A percentile compares a stretch with the other conserved stretches of the same genome.
These are phyloP conservation scores for Motacilla alba DNA, from an alignment of 2,113 vertebrate genomes.

Conservation along the genomic window DNA sequence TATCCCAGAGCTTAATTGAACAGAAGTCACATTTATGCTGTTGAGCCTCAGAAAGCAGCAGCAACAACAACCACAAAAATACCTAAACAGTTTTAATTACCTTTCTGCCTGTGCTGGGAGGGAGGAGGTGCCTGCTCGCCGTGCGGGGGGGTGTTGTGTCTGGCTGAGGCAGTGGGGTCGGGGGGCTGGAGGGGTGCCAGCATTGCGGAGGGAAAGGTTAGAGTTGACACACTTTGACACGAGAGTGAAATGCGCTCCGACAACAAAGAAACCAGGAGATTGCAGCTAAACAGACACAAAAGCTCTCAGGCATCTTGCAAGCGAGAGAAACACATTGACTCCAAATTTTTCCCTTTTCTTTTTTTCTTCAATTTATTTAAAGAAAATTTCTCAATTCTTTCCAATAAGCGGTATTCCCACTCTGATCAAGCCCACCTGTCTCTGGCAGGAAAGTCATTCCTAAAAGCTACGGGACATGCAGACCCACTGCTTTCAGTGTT, in stretches of 20 bases:
- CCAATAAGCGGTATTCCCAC: not conserved
- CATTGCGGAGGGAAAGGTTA: not conserved
- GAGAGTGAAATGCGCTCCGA: slow-evolving; percentile 63
- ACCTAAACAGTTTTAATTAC: slow-evolving; percentile 71
- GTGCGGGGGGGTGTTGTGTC: slow-evolving; percentile 46
- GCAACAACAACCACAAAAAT: not conserved
- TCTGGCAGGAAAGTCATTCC: not conserved
- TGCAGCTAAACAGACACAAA: slow-evolving; percentile 65
- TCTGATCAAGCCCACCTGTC: not conserved
- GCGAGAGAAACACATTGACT: not conserved
- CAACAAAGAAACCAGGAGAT: slow-evolving; percentile 67
- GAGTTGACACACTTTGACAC: slow-evolving; percentile 71
- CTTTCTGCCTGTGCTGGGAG: slow-evolving; percentile 35
- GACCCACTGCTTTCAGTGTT: not conserved
- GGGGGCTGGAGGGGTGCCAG: slow-evolving; percentile 55
- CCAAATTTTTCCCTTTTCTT: not conserved
- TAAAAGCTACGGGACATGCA: not conserved
- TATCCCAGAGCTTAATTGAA: slow-evolving; percentile 65
- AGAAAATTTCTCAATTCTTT: slow-evolving; percentile 36
- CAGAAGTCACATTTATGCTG: slow-evolving; percentile 66
- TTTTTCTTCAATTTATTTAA: not conserved
- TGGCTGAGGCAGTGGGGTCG: not conserved
- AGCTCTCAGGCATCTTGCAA: slow-evolving; percentile 24
- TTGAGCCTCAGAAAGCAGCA: slow-evolving; percentile 53
- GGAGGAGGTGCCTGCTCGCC: slow-evolving; percentile 22